Evolutionary conservation across 92 coral and sea anemone genomes (phyloP).

Genomic region (Porites lobata): DNA sequence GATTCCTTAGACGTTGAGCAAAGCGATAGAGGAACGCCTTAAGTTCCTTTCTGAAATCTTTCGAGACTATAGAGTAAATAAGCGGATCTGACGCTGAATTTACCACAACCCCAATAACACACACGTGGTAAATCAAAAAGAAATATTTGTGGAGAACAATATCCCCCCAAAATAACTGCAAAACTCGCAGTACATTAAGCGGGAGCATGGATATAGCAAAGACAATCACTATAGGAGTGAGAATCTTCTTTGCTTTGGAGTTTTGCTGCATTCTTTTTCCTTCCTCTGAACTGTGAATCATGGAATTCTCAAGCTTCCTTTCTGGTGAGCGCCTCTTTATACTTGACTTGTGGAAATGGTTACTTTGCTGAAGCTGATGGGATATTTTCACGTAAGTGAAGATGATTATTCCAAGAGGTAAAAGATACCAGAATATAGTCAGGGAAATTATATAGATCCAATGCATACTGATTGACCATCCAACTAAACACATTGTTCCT

Average conservation of each 20-base stretch:
- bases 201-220: conserved; percentile 92
- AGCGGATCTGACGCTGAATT: conserved; percentile 90
- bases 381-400: conserved; percentile 83
- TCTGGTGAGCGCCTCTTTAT: conserved; percentile 22
- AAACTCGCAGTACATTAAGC: conserved; percentile 72
- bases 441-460: conserved; percentile 62
- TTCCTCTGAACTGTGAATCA: conserved; percentile 1
- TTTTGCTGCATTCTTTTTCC: conserved; percentile 78
- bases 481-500: conserved; percentile 43
- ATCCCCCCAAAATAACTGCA: conserved; percentile 65
- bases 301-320: background rate
- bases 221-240: conserved; percentile 89
- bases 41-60: conserved; percentile 66
- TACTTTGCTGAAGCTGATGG: conserved; percentile 66
- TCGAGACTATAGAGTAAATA: conserved; percentile 87
- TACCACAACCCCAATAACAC: conserved; percentile 74
- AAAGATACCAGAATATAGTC: conserved; percentile 72
- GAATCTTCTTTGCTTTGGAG: conserved; percentile 79
- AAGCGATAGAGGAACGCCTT: conserved; percentile 20
- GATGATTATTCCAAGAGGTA: conserved; percentile 80
- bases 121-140: conserved; percentile 69
- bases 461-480: conserved; percentile 71
- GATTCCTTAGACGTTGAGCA: conserved; percentile 26
- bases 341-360: conserved; percentile 69
- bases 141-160: conserved; percentile 62